A percentile compares a stretch with the other conserved stretches of the same genome.
Conservation (phyloP, 2,888 invertebrate species). For the Cephonodes hylas region DNA sequence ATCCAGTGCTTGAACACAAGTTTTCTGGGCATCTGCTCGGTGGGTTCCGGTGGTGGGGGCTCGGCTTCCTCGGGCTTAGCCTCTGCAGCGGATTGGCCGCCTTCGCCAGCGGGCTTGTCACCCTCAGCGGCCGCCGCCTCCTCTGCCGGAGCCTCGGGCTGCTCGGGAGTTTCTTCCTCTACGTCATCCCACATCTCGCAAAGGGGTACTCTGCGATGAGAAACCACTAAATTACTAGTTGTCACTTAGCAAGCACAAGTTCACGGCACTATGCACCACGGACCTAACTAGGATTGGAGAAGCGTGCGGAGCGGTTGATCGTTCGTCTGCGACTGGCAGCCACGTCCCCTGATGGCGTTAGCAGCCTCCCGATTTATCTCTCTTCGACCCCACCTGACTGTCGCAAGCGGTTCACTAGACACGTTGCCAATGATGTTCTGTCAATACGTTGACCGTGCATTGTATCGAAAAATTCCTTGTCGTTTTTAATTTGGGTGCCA, state of each 20-base stretch:
- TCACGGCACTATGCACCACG: conserved; percentile 43
- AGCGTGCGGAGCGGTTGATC: conserved; percentile 71
- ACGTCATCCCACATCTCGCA: conserved; percentile 81
- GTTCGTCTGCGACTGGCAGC: conserved; percentile 70
- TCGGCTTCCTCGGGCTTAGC: conserved; percentile 69
- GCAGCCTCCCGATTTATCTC: conserved; percentile 77
- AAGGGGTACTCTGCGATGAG: conserved; percentile 62
- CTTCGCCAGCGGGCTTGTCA: conserved; percentile 28
- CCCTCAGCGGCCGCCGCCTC: conserved; percentile 32
- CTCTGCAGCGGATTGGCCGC: conserved; percentile 43
- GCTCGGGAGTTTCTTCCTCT: conserved; percentile 69
- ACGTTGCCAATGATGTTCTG: conserved; percentile 76
- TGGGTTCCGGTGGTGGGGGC: conserved; percentile 65
- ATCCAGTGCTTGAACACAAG: conserved; percentile 92
- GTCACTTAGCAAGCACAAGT: conserved; percentile 32
- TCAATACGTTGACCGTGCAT: conserved; percentile 73
- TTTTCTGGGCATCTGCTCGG: conserved; percentile 82
- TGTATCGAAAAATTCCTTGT: conserved; percentile 60
- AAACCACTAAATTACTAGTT: conserved; percentile 50
- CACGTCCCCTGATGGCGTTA: conserved; percentile 51
- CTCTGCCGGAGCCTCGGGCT: conserved; percentile 45
- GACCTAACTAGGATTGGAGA: conserved; percentile 69
- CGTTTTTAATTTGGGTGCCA: conserved; percentile 63
- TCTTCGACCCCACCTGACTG: conserved; percentile 73
- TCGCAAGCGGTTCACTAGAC: conserved; percentile 57